Evolutionary conservation across 2,797 vertebrate species (phyloP), one percentile per base, ranked within the genome.

Genomic region (Phrynocephalus forsythii): DNA sequence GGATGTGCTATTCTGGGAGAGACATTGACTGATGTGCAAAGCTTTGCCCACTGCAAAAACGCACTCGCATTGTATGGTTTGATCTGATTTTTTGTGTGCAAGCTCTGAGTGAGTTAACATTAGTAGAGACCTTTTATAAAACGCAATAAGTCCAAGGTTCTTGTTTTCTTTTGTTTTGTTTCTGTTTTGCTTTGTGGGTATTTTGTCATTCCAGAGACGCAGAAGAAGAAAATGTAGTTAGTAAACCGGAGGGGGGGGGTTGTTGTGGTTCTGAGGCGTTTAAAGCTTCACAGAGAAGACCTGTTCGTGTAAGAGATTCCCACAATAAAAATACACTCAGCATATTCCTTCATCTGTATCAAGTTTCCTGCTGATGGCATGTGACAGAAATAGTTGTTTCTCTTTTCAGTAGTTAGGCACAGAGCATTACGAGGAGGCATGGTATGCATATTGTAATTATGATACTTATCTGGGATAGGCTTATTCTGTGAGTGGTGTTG

Each of bases 1-100:
- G 87, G 87, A 82, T 89, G n/a, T 60, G 94, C 82, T 94, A 24
- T 89, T 94, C 91, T 91, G 87, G 87, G 91, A 88, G 87, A 79
- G 69, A 85, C 18, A 88, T 73, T 87, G 84, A 94, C 85, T 94
- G 91, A 90, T 93, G 91, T 79, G 87, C 83, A 2, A 86, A 86
- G 82, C 83, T 93, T 92, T 89, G 83, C 79, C 84, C 84, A 81
- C 1, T 90, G 60, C 79, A 92, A 82, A 92, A 89, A 79, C 56
- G 73, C 82, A 44, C 38, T 90, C 79, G 83, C 83, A 63, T 92
- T 89, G 86, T 82, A 30, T 87, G 44, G 56, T 83, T 84, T 66
- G 81, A 0, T 0, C 3, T 66, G 26, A 30, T 22, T 60, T 33
- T 87, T 89, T 91, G 66, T 56, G 2, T 89, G 68, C 63, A 63